Conservation (phyloP, 2,888 invertebrate species). For the Orthonychiurus folsomi region DNA sequence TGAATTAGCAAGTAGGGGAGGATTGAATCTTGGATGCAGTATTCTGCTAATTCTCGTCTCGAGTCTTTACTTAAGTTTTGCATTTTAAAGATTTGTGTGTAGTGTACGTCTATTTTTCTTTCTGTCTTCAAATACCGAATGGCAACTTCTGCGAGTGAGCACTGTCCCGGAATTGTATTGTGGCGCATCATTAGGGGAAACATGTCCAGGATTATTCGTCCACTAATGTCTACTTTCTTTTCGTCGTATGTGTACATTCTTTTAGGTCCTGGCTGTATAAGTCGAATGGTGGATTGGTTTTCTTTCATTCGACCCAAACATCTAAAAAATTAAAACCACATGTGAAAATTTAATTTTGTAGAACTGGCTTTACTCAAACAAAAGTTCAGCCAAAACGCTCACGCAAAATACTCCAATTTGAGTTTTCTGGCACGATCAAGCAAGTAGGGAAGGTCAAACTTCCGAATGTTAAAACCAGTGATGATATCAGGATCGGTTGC, state of each 20-base stretch:
- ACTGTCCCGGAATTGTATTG: slow-evolving; percentile 5
- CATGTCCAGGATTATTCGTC: slow-evolving; percentile 31
- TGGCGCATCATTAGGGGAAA: slow-evolving; percentile 25
- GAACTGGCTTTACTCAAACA: no score
- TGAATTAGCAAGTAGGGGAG: slow-evolving; percentile 17
- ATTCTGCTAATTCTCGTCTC: slow-evolving; percentile 24
- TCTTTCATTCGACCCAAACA: slow-evolving; percentile 28
- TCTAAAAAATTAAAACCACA: slow-evolving; percentile 16
- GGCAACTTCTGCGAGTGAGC: slow-evolving; percentile 23
- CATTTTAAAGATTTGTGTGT: slow-evolving; percentile 24
- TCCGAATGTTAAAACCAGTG: slow-evolving; percentile 33
- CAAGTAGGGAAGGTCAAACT: slow-evolving; percentile 32
- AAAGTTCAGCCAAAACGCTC: no score
- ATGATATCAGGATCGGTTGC: slow-evolving; percentile 31
- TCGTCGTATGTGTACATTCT: slow-evolving; percentile 18
- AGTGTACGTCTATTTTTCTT: slow-evolving; percentile 27
- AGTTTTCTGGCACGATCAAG: slow-evolving; percentile 21
- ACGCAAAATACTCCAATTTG: slow-evolving; percentile 5
- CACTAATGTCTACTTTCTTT: slow-evolving; percentile 19
- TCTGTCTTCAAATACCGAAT: slow-evolving; percentile 23
- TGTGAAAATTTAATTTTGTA: no score
- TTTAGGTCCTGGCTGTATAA: slow-evolving; percentile 19
- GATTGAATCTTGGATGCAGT: slow-evolving; percentile 29
- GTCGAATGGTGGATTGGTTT: slow-evolving; percentile 15
- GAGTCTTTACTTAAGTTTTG: slow-evolving; percentile 22